phyloP scores from a whole-genome alignment of 2,888 invertebrate species.

The Melanchra persicariae region DNA sequence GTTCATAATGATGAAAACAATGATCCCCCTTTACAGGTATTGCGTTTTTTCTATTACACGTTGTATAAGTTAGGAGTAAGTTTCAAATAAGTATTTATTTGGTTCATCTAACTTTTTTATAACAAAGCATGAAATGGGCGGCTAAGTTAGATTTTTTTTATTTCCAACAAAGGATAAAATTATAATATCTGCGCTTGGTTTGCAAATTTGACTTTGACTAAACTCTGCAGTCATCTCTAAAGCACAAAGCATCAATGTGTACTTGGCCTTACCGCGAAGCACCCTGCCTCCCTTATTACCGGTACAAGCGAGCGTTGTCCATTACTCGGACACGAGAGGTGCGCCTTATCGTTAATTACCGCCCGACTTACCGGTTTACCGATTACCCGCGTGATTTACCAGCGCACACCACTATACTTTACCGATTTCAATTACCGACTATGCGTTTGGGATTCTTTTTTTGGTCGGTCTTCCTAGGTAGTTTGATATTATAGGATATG shows the following conservation, averaged over 20 bases:
- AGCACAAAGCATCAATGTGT: background rate
- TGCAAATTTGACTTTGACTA: too few species aligned
- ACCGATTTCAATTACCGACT: constrained; percentile 65
- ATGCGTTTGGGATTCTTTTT: constrained; percentile 32
- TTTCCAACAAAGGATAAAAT: too few species aligned
- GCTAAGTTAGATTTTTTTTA: too few species aligned
- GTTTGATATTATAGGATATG: constrained; percentile 27
- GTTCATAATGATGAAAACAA: too few species aligned
- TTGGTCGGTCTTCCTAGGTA: constrained; percentile 12
- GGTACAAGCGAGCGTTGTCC: constrained; percentile 74
- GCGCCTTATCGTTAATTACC: constrained; percentile 87
- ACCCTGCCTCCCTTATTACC: constrained; percentile 69
- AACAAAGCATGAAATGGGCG: too few species aligned
- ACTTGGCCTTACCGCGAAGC: constrained; percentile 39
- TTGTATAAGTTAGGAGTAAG: too few species aligned
- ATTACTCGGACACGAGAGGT: constrained; percentile 80
- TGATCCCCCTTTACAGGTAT: too few species aligned
- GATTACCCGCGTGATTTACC: constrained; percentile 84
- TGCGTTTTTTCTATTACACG: too few species aligned
- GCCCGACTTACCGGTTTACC: constrained; percentile 78
- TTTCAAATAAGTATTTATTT: too few species aligned
- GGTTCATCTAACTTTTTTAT: background rate
- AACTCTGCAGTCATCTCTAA: background rate
- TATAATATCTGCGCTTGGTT: too few species aligned
- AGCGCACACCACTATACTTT: constrained; percentile 66